Base-by-base conservation (phyloP, 1,140 invertebrate genomes). In the Helicoverpa zea region DNA sequence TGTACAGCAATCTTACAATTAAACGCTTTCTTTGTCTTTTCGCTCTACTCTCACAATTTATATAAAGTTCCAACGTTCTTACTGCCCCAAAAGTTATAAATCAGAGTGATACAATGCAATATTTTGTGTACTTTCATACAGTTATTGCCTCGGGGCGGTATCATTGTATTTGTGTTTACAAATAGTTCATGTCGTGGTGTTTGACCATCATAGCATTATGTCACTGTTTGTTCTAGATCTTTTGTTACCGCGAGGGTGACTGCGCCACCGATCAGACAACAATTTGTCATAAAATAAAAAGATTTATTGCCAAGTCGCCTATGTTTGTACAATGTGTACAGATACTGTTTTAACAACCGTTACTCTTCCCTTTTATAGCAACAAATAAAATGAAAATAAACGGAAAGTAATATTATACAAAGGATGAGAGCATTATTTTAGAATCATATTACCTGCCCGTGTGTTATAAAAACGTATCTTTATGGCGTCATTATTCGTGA, bases 201-300 rank as follows among this genome's bases (percentile, higher is more conserved):
- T 91, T 89, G 92, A 86, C 90, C 87, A 91, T 91, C 89, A 85
- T 81, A 81, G 87, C 89, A 94, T 94, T 93, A 90, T 92, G 86
- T 84, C 81, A 80, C 86, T 94, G 88, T 94, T 94, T 94, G 93
- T 94, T 92, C 92, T 94, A 92, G 85, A 89, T 84, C 89, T 88
- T 88, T 94, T 91, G 91, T 91, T 86, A 83, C 83, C 80, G 82
- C 82, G 87, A 88, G 92, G 90, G 91, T 88, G 87, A 90, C 87
- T 86, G 82, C 82, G 83, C 87, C 82, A 82, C 83, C 63, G 81
- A 84, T 87, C 88, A 87, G 89, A 92, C 91, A 92, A 93, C 93
- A 90, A 94, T 94, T 94, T 94, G 92, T 94, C 91, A 94, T 94
- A 94, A 94, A 94, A 94, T 94, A 94, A 92, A 94, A 91, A 94